Base-by-base conservation (phyloP, 2,113 vertebrate genomes). In the Neotoma lepida region DNA sequence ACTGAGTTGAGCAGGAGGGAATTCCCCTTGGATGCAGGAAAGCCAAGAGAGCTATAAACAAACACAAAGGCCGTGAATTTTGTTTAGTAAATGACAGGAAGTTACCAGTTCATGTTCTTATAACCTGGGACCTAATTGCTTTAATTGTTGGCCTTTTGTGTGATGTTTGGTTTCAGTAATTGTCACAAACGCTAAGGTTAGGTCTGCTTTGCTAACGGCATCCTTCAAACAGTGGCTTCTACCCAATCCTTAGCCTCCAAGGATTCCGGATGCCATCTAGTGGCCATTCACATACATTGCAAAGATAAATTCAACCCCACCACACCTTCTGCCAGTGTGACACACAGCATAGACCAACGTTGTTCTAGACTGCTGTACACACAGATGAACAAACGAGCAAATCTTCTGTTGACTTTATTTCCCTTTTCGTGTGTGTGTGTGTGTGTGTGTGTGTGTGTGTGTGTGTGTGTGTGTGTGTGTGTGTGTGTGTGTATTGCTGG, bases 261-360 rank as follows among this genome's bases (percentile, higher is more conserved):
- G 93, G 74, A 70, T 58, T 66, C 33, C 18, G 82, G 28, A 2
- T 66, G 49, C 95, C 93, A 94, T 35, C 96, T 97, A 64, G 96
- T 91, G 92, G 84, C 82, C 18, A 0, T 26, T 86, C 6, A 0
- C 6, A 33, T 26, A 28, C 77, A 92, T 26, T 89, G 82, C 86
- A 82, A 84, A 82, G 26, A 82, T 80, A 68, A 90, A 28, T 33
- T 87, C 22, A 39, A 46, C 26, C 54, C 24, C 24, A 9, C 80
- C 56, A 82, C 44, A 66, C 63, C 39, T 26, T 58, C 51, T 56
- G 51, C 24, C 49, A 51, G 7, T 1, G 13, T 0, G 12, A 82
- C 22, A 13, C 9, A 44, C 30, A 68, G 44, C 41, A 44, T 22
- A 64, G 28, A 26, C 39, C 22, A 74, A 44, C 7, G 0, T 1